Conservation (phyloP, 1,140 invertebrate species). For the Euglossa dilemma region DNA sequence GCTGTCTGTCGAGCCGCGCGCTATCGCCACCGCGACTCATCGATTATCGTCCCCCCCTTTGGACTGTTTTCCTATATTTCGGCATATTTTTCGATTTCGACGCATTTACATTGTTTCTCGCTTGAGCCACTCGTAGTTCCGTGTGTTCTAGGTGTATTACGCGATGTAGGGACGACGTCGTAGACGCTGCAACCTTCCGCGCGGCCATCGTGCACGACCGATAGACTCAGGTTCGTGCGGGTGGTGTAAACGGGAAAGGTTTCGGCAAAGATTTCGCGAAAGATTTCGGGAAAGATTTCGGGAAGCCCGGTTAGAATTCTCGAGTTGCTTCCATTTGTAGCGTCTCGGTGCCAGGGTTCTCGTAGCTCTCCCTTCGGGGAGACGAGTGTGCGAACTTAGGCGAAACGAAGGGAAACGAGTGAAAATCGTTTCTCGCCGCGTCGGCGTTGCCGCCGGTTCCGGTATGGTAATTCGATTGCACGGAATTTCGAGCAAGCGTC, state of each 20-base stretch:
- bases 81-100: conserved; percentile 46
- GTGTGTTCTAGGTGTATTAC: conserved; percentile 17
- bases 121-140: conserved; percentile 14
- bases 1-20: neutral
- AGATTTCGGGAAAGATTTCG: neutral
- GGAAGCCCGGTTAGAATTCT: neutral
- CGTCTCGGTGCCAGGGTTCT: conserved; percentile 19
- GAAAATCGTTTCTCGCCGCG: neutral
- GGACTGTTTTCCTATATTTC: conserved; percentile 46
- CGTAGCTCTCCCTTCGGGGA: too few species aligned
- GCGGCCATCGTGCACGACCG: neutral
- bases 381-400: neutral
- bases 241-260: too few species aligned
- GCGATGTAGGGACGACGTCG: neutral
- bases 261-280: neutral
- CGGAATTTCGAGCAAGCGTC: neutral
- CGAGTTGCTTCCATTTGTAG: conserved; percentile 32
- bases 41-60: conserved; percentile 27
- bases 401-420: neutral
- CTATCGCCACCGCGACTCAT: neutral
- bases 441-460: neutral
- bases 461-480: neutral
- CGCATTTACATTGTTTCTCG: conserved; percentile 53
- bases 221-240: neutral
- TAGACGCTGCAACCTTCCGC: neutral